Conservation (phyloP, 2,888 invertebrate species). For the Pandemis corylana region DNA sequence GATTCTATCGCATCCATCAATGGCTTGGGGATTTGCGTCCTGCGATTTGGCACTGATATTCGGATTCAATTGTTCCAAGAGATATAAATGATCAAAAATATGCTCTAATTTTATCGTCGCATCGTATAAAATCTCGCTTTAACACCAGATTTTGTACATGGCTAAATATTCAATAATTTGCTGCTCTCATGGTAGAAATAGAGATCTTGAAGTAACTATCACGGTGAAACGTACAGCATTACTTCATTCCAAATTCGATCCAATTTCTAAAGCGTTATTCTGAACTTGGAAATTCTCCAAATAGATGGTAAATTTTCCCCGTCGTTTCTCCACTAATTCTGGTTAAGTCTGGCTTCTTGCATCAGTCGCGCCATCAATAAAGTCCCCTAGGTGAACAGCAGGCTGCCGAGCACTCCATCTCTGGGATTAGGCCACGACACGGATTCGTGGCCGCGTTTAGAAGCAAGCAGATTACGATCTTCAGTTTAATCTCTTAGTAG, state of each 20-base stretch:
- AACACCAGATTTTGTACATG: background rate
- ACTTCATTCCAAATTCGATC: background rate
- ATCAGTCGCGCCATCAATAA: slow-evolving; percentile 51
- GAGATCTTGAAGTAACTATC: background rate
- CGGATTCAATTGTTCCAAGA: slow-evolving; percentile 19
- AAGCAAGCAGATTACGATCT: slow-evolving; percentile 77
- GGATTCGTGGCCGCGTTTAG: slow-evolving; percentile 64
- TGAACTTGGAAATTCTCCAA: background rate
- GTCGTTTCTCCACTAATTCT: slow-evolving; percentile 24
- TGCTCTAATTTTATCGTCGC: background rate
- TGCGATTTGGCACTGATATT: slow-evolving; percentile 25
- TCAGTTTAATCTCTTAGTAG: slow-evolving; percentile 68
- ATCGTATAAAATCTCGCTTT: background rate
- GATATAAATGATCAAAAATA: slow-evolving; percentile 6
- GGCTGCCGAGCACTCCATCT: slow-evolving; percentile 69
- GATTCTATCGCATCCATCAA: slow-evolving; percentile 37
- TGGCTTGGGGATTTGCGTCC: slow-evolving; percentile 29
- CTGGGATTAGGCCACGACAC: slow-evolving; percentile 63
- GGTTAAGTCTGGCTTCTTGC: slow-evolving; percentile 33
- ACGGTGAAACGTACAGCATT: background rate
- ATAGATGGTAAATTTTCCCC: slow-evolving; percentile 17
- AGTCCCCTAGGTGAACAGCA: slow-evolving; percentile 48
- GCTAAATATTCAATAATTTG: no score
- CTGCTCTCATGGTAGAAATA: no score
- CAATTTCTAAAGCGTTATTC: background rate